Conservation (phyloP, 2,797 vertebrate genomes). For the Euthynnus affinis region DNA sequence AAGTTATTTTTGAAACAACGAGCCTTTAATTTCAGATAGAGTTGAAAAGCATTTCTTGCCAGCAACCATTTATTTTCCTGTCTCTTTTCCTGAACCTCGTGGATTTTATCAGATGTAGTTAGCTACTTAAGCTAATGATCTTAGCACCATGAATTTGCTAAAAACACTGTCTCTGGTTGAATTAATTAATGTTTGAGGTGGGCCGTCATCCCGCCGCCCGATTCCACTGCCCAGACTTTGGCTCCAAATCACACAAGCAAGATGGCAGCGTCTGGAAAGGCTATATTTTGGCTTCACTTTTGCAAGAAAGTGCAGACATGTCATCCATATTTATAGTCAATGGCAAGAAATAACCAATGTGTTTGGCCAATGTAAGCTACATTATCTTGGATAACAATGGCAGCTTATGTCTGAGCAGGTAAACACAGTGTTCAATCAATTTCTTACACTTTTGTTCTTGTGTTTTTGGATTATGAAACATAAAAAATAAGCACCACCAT, state of each 20-base stretch:
- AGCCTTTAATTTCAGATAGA: conserved; percentile 3
- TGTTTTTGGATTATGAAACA: background rate
- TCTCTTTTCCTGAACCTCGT: too few species aligned
- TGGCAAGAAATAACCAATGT: background rate
- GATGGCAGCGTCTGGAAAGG: too few species aligned
- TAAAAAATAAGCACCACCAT: background rate
- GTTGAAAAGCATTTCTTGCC: background rate
- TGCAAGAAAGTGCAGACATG: too few species aligned
- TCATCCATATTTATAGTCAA: too few species aligned
- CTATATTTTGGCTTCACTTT: too few species aligned
- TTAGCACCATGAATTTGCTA: background rate
- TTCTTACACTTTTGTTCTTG: background rate
- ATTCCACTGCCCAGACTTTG: too few species aligned
- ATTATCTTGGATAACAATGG: background rate
- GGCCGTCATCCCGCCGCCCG: too few species aligned
- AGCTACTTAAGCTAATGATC: background rate
- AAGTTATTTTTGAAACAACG: background rate
- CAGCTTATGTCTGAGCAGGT: background rate
- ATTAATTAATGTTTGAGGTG: background rate
- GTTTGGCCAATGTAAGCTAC: background rate
- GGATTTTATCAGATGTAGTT: background rate
- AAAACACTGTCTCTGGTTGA: background rate
- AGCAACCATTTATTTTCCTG: background rate
- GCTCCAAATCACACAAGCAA: too few species aligned
- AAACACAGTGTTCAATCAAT: background rate